phyloP scores from a whole-genome alignment of 2,113 vertebrate genomes.

The Alces alces region DNA sequence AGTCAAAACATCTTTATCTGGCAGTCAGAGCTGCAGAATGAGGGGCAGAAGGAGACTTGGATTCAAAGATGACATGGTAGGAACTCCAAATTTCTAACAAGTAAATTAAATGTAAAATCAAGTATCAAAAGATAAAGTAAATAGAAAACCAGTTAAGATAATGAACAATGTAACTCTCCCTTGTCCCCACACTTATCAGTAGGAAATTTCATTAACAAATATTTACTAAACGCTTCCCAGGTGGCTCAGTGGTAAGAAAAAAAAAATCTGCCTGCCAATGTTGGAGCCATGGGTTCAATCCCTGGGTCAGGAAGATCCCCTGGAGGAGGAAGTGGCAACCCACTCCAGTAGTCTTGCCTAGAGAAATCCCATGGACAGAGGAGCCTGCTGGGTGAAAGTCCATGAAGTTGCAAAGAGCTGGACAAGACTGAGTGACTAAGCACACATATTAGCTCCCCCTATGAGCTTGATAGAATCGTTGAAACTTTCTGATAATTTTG shows the following conservation, averaged over 20 bases:
- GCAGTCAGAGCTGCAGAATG: not conserved
- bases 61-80: not conserved
- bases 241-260: not conserved
- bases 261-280: not conserved
- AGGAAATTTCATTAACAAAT: not conserved
- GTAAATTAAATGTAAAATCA: not conserved
- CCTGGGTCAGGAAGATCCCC: not conserved
- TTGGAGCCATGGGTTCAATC: not conserved
- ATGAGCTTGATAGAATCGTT: not conserved
- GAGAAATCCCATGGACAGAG: not conserved
- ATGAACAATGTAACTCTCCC: not conserved
- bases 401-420: not conserved
- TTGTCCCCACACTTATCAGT: not conserved
- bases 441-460: not conserved
- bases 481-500: not conserved
- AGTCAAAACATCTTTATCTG: constrained; percentile 3
- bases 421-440: not conserved
- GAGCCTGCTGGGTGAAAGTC: not conserved
- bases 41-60: not conserved
- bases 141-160: not conserved
- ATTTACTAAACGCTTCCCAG: not conserved
- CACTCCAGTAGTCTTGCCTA: not conserved
- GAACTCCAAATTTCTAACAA: constrained; percentile 1
- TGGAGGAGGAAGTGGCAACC: not conserved
- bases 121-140: not conserved